These are phyloP conservation scores for Pseudorectes ferrugineus DNA, from an alignment of 2,113 vertebrate species.

Conservation along the genomic window DNA sequence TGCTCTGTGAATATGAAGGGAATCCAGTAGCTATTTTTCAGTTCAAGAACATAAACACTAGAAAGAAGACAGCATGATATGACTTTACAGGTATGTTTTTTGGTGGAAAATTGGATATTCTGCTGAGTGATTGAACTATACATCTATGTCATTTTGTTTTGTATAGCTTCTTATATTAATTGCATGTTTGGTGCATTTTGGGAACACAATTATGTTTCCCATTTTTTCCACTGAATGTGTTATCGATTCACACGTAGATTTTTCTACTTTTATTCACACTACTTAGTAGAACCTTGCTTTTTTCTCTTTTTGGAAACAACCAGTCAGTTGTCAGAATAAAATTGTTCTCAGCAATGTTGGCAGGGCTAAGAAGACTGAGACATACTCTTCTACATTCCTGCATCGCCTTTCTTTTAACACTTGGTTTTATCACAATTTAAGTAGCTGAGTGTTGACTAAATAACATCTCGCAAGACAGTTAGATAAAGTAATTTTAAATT, in stretches of 20 bases:
- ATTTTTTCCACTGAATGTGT: not conserved
- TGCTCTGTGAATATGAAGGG: not conserved
- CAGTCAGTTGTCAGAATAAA: not conserved
- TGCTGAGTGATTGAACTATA: not conserved
- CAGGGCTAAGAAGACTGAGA: not conserved
- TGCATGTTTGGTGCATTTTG: not conserved
- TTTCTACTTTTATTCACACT: not conserved
- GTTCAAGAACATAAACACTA: not conserved
- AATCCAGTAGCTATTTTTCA: constrained; percentile 21
- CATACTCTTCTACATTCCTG: not conserved
- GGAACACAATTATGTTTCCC: not conserved
- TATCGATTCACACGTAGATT: not conserved
- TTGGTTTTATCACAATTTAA: not conserved
- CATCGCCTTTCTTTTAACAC: not conserved
- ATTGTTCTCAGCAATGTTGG: not conserved
- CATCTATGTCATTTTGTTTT: not conserved
- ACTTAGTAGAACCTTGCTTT: not conserved
- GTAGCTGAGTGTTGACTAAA: not conserved
- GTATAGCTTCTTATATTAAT: not conserved
- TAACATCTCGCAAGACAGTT: not conserved
- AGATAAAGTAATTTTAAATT: not conserved
- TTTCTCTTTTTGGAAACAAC: not conserved
- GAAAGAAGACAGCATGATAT: not conserved
- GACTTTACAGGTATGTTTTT: constrained; percentile 2
- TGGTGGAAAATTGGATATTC: constrained; percentile 1